A percentile compares a stretch with the other conserved stretches of the same genome.
phyloP scores from a whole-genome alignment of 2,888 invertebrate species.

The Andrena minutula region DNA sequence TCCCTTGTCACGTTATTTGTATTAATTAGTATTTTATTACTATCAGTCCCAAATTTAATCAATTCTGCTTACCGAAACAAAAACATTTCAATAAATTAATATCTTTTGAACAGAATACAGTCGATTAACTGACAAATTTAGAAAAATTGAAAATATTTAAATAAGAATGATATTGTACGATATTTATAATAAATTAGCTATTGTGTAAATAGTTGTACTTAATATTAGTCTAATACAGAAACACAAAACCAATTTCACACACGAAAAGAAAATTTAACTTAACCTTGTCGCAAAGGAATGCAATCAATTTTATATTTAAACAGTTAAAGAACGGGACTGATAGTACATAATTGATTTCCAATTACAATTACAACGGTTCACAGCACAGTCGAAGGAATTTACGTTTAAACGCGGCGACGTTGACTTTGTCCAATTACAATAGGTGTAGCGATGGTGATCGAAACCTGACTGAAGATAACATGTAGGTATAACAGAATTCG shows the following conservation, averaged over 20 bases:
- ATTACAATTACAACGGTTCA: background rate
- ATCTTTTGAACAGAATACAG: background rate
- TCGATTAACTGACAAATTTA: background rate
- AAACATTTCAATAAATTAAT: background rate
- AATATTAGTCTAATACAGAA: background rate
- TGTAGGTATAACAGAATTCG: background rate
- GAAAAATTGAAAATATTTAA: background rate
- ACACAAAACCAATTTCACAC: background rate
- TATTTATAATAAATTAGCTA: background rate
- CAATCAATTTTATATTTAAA: background rate
- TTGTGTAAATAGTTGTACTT: too few species aligned
- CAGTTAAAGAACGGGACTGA: too few species aligned
- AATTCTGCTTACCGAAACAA: background rate
- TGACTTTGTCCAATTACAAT: background rate
- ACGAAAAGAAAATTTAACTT: background rate
- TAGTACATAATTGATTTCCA: background rate
- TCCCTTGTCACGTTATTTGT: background rate
- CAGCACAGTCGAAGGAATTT: background rate
- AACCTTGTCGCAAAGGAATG: background rate
- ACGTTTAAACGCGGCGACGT: background rate
- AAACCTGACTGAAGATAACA: slow-evolving; percentile 15
- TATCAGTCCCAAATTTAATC: background rate
- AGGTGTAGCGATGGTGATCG: background rate
- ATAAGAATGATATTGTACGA: background rate
- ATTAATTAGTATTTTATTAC: background rate